These are phyloP conservation scores for Boulengeromyrus knoepffleri DNA, from an alignment of 2,113 vertebrate genomes.

Conservation along the genomic window DNA sequence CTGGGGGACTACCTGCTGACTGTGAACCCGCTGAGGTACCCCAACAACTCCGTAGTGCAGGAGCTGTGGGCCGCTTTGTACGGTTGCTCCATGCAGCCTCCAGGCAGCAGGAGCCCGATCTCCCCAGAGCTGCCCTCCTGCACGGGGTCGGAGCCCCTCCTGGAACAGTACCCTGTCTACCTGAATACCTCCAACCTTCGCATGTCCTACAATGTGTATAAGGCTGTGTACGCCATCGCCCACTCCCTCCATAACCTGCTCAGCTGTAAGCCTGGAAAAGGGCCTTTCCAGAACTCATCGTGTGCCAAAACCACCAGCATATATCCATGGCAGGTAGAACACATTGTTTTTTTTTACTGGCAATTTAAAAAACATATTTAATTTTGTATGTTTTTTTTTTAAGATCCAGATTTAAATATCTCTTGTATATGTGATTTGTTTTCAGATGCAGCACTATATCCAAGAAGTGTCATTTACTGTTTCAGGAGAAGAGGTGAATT, in stretches of 20 bases:
- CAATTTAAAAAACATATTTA: not conserved
- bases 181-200: constrained; percentile 56
- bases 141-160: constrained; percentile 47
- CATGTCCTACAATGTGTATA: constrained; percentile 59
- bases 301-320: constrained; percentile 52
- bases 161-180: constrained; percentile 49
- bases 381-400: not conserved
- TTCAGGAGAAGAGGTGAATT: constrained; percentile 55
- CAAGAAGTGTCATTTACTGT: constrained; percentile 55
- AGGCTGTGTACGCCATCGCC: constrained; percentile 56
- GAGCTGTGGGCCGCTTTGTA: constrained; percentile 61
- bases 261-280: constrained; percentile 47
- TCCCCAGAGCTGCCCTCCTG: constrained; percentile 38
- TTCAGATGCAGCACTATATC: constrained; percentile 11
- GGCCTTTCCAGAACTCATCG: constrained; percentile 54
- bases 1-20: constrained; percentile 52
- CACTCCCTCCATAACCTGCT: constrained; percentile 61
- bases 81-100: constrained; percentile 43
- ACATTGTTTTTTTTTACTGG: not conserved
- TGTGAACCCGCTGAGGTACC: constrained; percentile 50
- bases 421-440: too few relatives aligned
- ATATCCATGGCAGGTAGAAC: constrained; percentile 60
- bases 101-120: not conserved
- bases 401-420: not conserved
- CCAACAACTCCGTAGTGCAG: constrained; percentile 45